Base-by-base conservation (phyloP, 2,113 vertebrate genomes). In the Pogona vitticeps region DNA sequence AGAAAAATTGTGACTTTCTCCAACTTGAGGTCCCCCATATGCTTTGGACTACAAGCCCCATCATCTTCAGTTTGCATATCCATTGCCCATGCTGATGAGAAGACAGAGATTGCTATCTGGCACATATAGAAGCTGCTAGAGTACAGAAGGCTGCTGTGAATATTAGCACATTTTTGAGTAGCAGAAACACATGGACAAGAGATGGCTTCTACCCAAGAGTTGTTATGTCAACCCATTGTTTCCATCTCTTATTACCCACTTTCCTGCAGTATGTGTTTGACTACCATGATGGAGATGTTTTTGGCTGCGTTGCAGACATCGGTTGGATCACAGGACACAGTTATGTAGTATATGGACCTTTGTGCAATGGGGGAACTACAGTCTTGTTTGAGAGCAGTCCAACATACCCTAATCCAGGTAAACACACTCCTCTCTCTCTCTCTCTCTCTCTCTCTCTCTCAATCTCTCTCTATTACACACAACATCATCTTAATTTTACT, bases 311-410 rank as follows among this genome's bases (percentile, higher is more conserved):
- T 90, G 97, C 97, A 3, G 97, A 98, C 75, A 97, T 97, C 0
- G 97, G 97, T 72, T 98, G 97, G 97, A 97, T 98, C 84, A 98
- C 97, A 0, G 97, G 97, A 77, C 97, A 98, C 91, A 97, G 96
- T 65, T 97, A 98, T 5, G 91, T 89, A 18, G 96, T 97, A 33
- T 98, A 97, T 0, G 97, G 97, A 4, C 97, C 97, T 0, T 95
- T 98, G 86, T 97, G 97, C 87, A 98, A 98, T 1, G 97, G 97
- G 3, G 97, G 94, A 14, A 97, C 97, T 79, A 97, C 96, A 0
- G 96, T 97, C 40, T 94, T 98, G 76, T 97, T 98, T 94, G 97
- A 98, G 89, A 97, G 97, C 91, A 97, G 96, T 18, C 97, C 97
- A 0, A 2, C 96, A 36, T 96, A 98, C 89, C 97, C 97, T 20